These are phyloP conservation scores for Himalopsyche tibetana DNA, from an alignment of 2,888 invertebrate genomes.

Conservation along the genomic window DNA sequence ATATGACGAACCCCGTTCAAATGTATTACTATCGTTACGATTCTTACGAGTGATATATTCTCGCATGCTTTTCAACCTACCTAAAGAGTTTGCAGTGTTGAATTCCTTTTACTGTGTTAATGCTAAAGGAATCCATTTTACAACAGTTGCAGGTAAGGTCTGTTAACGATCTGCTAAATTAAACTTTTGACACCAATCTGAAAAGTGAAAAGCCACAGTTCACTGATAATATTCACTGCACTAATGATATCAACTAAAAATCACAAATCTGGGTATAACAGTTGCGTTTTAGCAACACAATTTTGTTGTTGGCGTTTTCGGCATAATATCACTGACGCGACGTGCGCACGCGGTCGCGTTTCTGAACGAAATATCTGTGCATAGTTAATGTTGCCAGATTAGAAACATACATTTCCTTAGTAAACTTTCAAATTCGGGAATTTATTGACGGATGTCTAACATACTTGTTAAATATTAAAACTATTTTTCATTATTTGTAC, in stretches of 20 bases:
- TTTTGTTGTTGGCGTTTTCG: constrained; percentile 40
- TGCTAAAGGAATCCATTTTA: constrained; percentile 55
- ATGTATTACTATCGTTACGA: not conserved
- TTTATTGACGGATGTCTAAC: too few relatives aligned
- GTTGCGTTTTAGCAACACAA: constrained; percentile 33
- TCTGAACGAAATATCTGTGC: constrained; percentile 27
- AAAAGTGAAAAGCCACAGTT: not conserved
- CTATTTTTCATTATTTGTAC: too few relatives aligned
- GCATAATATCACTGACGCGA: constrained; percentile 28
- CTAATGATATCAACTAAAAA: not conserved
- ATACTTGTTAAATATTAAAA: too few relatives aligned
- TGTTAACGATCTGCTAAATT: constrained; percentile 12
- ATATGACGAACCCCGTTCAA: not conserved
- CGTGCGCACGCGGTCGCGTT: constrained; percentile 27
- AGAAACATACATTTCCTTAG: not conserved
- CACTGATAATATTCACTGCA: constrained; percentile 7
- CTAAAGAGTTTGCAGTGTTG: constrained; percentile 51
- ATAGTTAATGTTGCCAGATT: not conserved
- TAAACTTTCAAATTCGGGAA: too few relatives aligned
- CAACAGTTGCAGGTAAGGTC: constrained; percentile 25
- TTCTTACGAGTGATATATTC: not conserved
- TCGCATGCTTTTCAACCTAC: constrained; percentile 37
- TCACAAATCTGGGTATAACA: not conserved
- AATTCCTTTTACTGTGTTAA: constrained; percentile 36
- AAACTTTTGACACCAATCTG: constrained; percentile 28